Evolutionary conservation across 2,888 invertebrate species (phyloP).

Genomic region (Drosophila emarginata): DNA sequence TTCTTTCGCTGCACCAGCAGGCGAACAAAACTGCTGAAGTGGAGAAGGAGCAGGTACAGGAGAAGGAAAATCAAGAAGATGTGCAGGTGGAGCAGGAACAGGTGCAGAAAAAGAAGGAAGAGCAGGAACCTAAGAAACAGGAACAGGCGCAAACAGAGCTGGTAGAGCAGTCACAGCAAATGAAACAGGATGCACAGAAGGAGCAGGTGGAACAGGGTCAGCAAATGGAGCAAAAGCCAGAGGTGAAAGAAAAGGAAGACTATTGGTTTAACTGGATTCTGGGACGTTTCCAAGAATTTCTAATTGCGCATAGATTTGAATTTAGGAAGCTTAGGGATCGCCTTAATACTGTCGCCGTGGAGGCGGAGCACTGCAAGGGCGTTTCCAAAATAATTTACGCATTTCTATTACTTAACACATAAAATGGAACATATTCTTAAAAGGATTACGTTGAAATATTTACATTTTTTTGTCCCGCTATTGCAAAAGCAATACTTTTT

Average conservation of each 20-base stretch:
- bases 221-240: not conserved
- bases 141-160: not conserved
- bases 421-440: no score
- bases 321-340: conserved; percentile 23
- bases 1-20: conserved; percentile 22
- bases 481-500: no score
- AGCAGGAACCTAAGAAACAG: not conserved
- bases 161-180: not conserved
- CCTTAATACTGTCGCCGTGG: conserved; percentile 16
- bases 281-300: conserved; percentile 43
- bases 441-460: no score
- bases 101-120: no score
- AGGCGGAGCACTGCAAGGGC: conserved; percentile 11
- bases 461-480: no score
- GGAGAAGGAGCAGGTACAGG: no score
- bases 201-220: no score
- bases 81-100: not conserved
- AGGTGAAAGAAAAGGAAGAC: conserved; percentile 3
- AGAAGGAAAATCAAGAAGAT: no score
- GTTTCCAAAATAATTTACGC: conserved; percentile 22
- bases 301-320: conserved; percentile 43
- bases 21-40: not conserved
- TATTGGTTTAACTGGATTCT: conserved; percentile 54
- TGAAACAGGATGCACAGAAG: no score
- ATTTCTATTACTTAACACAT: conserved; percentile 31